Evolutionary conservation across 2,888 invertebrate genomes (phyloP), one percentile per base, ranked within the genome.

Genomic region (Celastrina argiolus): DNA sequence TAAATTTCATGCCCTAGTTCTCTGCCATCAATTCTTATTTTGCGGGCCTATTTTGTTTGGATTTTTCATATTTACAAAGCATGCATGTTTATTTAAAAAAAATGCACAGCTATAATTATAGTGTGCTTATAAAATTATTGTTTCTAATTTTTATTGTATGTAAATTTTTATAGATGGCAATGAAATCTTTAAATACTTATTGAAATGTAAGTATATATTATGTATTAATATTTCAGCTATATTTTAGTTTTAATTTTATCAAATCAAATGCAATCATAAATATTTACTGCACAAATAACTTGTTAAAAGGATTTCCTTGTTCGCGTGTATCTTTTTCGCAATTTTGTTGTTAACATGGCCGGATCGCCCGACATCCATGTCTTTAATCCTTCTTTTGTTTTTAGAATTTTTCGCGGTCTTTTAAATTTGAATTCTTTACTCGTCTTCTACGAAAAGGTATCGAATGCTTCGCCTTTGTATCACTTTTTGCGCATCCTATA

Each of bases 401-500:
- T 77, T 76, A 69, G 76, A 83, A 83, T 85, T 79, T 87, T 86
- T 84, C 82, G 81, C 84, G 79, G 79, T 80, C 82, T 85, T 84
- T 86, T 83, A 81, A 85, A 88, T 87, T 88, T 87, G 83, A 85
- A 90, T 89, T 90, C 88, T 87, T 88, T 87, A 79, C 81, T 82
- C 81, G 84, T 87, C 82, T 91, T 90, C 90, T 87, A 83, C 84
- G 89, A 90, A 91, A 88, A 85, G 86, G 86, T 84, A 88, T 87
- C 85, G 86, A 82, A 88, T 88, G 81, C 85, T 83, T 87, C 85
- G 86, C 88, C 90, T 90, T 90, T 91, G 90, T 91, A 87, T 86
- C 83, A 87, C 88, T 91, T 91, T 90, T 90, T 90, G 87, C 81
- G 79, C 77, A 84, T 81, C 78, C 79, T 79, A 77, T 80, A 84